Evolutionary conservation across 2,113 vertebrate species (phyloP), one percentile per base, ranked within the genome.

Genomic region (Dendrocopos noguchii): DNA sequence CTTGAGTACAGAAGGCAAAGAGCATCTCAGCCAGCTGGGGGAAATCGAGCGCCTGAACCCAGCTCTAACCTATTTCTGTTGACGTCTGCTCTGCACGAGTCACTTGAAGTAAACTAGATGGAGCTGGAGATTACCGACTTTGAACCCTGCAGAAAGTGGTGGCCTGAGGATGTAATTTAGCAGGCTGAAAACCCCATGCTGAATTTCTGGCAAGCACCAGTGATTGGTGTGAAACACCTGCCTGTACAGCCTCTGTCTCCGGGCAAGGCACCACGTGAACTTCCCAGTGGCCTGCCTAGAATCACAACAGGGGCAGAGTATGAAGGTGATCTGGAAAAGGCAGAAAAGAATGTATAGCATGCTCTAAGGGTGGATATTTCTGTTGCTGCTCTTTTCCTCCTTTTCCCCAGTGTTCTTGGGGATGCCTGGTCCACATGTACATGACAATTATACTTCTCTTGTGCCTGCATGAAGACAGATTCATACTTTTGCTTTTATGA

Each of bases 21-120:
- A 95, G 61, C 90, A 44, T 90, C 95, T 90, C 71, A 75, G 87
- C 71, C 68, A 80, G 67, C 50, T 64, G 80, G 75, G 91, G 81
- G 95, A 93, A 94, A 87, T 84, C 57, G 61, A 34, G 56, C 19
- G 36, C 88, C 90, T 91, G 93, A 95, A 78, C 86, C 85, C 91
- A 85, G 15, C 15, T 36, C 84, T 91, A 57, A 88, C 91, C 91
- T 89, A 47, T 91, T 95, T 90, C 92, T 85, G 87, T 82, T 94
- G 90, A 95, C 90, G 68, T 93, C 77, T 81, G 65, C 91, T 87
- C 80, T 90, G 95, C 76, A 42, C 91, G 81, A 96, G 72, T 82
- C 91, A 72, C 77, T 94, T 93, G 73, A 95, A 97, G 92, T 91
- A 88, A 96, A 90, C 91, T 92, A 87, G 89, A 96, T 88, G 90